These are phyloP conservation scores for Crotalus viridis DNA, from an alignment of 2,113 vertebrate genomes.

Conservation along the genomic window DNA sequence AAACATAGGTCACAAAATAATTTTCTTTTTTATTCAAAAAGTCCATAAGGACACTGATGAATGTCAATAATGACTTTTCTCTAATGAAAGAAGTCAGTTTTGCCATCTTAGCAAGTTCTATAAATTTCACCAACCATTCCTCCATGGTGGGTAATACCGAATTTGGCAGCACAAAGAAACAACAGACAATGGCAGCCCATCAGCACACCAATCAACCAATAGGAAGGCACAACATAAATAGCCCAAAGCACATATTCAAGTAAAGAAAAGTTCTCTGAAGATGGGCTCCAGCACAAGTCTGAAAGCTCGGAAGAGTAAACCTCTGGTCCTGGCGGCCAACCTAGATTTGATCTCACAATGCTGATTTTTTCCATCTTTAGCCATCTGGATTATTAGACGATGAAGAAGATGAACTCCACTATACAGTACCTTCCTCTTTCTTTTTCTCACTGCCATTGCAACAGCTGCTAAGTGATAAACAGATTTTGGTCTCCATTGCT, in stretches of 20 bases:
- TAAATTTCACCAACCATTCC: background rate
- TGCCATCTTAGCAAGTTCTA: background rate
- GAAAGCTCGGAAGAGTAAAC: background rate
- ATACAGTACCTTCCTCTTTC: background rate
- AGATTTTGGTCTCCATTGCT: background rate
- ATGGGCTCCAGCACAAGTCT: background rate
- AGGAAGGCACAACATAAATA: background rate
- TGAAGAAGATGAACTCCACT: background rate
- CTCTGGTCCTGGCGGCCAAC: background rate
- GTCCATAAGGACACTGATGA: background rate
- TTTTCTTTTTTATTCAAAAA: background rate
- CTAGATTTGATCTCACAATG: background rate
- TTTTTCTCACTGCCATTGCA: background rate
- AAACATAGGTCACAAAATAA: background rate
- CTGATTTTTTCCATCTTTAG: background rate
- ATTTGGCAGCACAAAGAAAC: background rate
- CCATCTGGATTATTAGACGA: background rate
- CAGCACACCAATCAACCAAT: background rate
- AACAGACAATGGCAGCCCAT: background rate
- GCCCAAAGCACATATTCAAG: background rate
- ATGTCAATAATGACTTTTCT: background rate
- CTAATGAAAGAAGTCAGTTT: background rate
- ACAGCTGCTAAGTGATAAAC: background rate
- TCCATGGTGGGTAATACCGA: background rate
- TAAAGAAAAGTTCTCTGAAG: background rate